Evolutionary conservation across 2,797 vertebrate species (phyloP), one percentile per base, ranked within the genome.

Genomic region (Notamacropus eugenii): DNA sequence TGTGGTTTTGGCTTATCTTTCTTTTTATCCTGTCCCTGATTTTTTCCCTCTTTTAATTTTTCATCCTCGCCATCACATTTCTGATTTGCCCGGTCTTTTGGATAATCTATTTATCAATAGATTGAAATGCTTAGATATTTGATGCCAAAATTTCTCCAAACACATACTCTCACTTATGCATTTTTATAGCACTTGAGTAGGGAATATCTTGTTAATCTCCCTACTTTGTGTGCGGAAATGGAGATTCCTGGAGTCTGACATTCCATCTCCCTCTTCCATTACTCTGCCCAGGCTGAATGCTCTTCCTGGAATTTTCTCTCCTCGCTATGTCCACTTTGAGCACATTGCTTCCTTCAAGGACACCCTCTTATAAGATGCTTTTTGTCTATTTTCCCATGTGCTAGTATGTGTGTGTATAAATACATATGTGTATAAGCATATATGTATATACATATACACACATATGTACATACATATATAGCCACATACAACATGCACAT

Each of bases 71-170:
- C 54, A 91, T 96, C 4, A 24, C 95, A 19, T 29, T 95, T 50
- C 57, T 56, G 34, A 92, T 96, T 98, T 96, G 82, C 19, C 13
- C 34, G 93, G 74, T 94, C 90, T 95, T 55, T 46, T 14, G 0
- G 92, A 93, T 97, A 93, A 94, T 92, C 40, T 92, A 29, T 74
- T 95, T 97, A 97, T 87, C 28, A 58, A 87, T 59, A 90, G 96
- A 95, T 97, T 98, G 74, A 98, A 98, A 97, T 98, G 98, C 97
- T 98, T 97, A 96, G 62, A 96, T 95, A 98, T 97, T 92, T 96
- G 98, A 97, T 95, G 56, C 55, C 67, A 97, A 92, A 82, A 96
- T 55, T 94, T 97, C 56, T 91, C 74, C 95, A 92, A 94, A 95
- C 67, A 62, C 50, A 95, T 92, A 96, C 97, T 96, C 16, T 92